Evolutionary conservation across 2,113 vertebrate species (phyloP).

Genomic region (Ariopsis seemanni): DNA sequence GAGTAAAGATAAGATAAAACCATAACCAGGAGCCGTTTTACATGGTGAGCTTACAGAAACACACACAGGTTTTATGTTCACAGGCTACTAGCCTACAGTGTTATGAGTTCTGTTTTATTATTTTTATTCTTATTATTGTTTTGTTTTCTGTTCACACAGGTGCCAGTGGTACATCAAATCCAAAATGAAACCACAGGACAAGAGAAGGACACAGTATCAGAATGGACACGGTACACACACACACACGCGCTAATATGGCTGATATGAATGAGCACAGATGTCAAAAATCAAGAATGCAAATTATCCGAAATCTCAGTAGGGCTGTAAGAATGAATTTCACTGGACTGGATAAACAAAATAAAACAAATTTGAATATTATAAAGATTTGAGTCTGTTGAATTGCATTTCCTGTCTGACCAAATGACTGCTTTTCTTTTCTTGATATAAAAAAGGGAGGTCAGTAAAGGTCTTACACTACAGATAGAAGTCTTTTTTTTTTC

Average conservation of each 20-base stretch:
- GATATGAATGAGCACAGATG: background rate
- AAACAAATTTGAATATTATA: background rate
- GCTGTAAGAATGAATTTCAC: background rate
- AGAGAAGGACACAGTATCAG: slow-evolving; percentile 87
- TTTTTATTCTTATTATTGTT: background rate
- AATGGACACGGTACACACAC: slow-evolving; percentile 84
- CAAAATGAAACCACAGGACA: slow-evolving; percentile 97
- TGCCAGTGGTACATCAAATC: slow-evolving; percentile 98
- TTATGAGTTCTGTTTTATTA: background rate
- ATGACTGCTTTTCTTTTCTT: background rate
- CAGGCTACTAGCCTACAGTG: background rate
- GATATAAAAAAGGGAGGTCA: background rate
- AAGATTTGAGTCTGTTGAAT: background rate
- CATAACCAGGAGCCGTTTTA: background rate
- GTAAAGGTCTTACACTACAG: background rate
- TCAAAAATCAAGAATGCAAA: background rate
- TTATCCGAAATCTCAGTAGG: background rate
- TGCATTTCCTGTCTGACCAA: background rate
- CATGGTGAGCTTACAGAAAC: background rate
- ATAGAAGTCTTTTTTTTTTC: background rate
- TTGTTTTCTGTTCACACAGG: slow-evolving; percentile 68
- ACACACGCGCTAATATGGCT: background rate
- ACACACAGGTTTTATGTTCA: background rate
- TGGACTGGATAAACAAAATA: background rate
- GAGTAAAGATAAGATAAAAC: background rate